These are phyloP conservation scores for Lamprotornis superbus DNA, from an alignment of 2,113 vertebrate species.

Conservation along the genomic window DNA sequence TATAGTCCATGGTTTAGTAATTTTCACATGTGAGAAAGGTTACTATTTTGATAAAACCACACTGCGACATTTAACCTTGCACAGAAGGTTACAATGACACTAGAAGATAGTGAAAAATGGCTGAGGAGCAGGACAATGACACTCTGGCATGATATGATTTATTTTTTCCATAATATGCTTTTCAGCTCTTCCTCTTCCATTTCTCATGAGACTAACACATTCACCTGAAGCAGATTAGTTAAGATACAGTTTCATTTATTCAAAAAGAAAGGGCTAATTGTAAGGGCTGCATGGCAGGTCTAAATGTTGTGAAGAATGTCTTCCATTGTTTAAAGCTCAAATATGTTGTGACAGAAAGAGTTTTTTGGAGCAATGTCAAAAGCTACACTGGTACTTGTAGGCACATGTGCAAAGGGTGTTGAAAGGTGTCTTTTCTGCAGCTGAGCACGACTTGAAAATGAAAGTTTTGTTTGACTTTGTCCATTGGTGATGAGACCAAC, in stretches of 20 bases:
- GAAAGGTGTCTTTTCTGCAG: not conserved
- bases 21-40: slow-evolving; percentile 33
- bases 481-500: accelerated
- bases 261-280: not conserved
- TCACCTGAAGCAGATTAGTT: not conserved
- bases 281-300: not conserved
- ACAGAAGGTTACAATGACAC: slow-evolving; percentile 46
- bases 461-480: not conserved
- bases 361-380: not conserved
- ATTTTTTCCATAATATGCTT: slow-evolving; percentile 58
- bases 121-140: slow-evolving; percentile 22
- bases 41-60: slow-evolving; percentile 53
- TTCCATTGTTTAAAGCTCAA: not conserved
- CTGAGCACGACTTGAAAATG: accelerated
- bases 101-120: slow-evolving; percentile 59
- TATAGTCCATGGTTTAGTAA: not conserved
- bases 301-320: not conserved
- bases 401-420: not conserved
- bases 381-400: not conserved
- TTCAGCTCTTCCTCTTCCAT: slow-evolving; percentile 17
- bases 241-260: not conserved
- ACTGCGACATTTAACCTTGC: slow-evolving; percentile 64
- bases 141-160: slow-evolving; percentile 27
- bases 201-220: slow-evolving; percentile 30
- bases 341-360: not conserved